Evolutionary conservation across 2,797 vertebrate genomes (phyloP), one percentile per base, ranked within the genome.

Genomic region (Tenualosa thibaudeaui): DNA sequence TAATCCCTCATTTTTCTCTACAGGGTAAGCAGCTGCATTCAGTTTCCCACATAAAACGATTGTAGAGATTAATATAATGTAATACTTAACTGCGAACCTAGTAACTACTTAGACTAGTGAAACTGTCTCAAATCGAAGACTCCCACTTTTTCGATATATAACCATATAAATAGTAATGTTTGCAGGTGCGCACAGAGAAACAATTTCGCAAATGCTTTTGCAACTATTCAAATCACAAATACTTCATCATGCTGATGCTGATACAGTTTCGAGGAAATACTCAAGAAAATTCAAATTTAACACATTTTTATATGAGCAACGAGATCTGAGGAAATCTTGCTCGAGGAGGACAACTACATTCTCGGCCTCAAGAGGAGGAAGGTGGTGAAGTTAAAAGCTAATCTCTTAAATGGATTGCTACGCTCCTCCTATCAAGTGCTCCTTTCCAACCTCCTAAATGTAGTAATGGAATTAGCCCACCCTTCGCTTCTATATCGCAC

Each of bases 331-430:
- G 40, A 78, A 78, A 46, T 78, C 4, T 46, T 22, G 17, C 19
- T 19, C 15, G 37, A 26, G 12, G 65, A 15, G 3, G 5, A 43
- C 40, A 43, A 13, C 37, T 22, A 8, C 71, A 46, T 78, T 78
- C 71, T 78, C 19, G 37, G 15, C 40, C 71, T 46, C 2, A 78
- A 43, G 7, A 78, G 43, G 15, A 75, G 68, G 43, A 78, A 78
- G 37, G 37, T 78, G 71, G 65, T 40, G 22, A 78, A 78, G 71
- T 78, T 46, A 78, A 78, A 78, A 78, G 71, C 71, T 78, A 78
- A 78, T 78, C 71, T 78, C 40, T 78, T 78, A 78, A 78, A 78
- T 78, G 71, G 71, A 78, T 19, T 40, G 71, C 40, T 46, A 40
- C 71, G 71, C 71, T 78, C 71, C 71, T 78, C 71, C 71, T 78